phyloP scores from a whole-genome alignment of 2,888 invertebrate species.

The Therioaphis trifolii region DNA sequence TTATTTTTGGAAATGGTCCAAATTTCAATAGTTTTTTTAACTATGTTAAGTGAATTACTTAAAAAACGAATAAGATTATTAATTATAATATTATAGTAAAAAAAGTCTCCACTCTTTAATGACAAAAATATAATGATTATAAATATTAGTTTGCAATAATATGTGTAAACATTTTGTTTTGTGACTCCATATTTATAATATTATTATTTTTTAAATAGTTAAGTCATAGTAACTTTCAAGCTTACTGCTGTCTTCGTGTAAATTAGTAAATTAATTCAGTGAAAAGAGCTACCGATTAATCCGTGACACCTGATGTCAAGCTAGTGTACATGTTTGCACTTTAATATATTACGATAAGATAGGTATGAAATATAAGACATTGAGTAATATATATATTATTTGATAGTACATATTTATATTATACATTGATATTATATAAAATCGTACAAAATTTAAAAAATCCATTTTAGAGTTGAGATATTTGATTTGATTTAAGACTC shows the following conservation, averaged over 20 bases:
- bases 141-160: not conserved
- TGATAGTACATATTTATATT: too few relatives aligned
- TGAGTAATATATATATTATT: too few relatives aligned
- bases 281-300: not conserved
- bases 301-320: not conserved
- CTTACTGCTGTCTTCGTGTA: constrained; percentile 5
- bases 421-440: too few relatives aligned
- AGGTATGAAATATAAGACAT: not conserved
- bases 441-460: too few relatives aligned
- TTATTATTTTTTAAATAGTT: constrained; percentile 11
- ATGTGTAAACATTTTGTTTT: not conserved
- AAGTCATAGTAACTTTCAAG: not conserved
- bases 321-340: not conserved
- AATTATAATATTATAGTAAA: constrained; percentile 10
- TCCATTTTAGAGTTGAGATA: too few relatives aligned
- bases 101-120: not conserved
- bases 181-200: not conserved
- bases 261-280: not conserved
- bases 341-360: not conserved
- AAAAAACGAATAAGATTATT: not conserved
- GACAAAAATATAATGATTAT: too few relatives aligned
- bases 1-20: constrained; percentile 28
- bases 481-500: too few relatives aligned
- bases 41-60: too few relatives aligned
- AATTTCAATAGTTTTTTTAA: constrained; percentile 14